Evolutionary conservation across 2,797 vertebrate species (phyloP).

Genomic region (Choloepus didactylus): DNA sequence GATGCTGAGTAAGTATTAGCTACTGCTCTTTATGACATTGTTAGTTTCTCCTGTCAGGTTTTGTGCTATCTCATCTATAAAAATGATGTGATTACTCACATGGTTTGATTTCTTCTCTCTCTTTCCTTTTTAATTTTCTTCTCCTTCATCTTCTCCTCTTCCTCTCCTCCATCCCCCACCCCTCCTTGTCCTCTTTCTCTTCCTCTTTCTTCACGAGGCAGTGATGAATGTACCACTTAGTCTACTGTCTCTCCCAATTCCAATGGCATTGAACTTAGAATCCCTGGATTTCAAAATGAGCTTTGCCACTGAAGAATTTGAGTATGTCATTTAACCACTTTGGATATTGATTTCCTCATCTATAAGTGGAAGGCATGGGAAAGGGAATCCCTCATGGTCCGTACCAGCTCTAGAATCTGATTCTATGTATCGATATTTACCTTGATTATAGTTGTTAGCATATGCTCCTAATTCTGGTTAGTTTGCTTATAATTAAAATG

Average conservation of each 20-base stretch:
- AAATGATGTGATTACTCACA: neutral
- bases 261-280: too few species aligned
- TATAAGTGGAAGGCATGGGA: neutral
- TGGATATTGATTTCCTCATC: neutral
- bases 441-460: neutral
- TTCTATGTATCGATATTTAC: neutral
- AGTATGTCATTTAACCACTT: neutral
- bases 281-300: neutral
- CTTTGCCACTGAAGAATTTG: neutral
- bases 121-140: neutral
- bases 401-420: neutral
- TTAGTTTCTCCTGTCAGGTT: fast-evolving
- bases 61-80: fast-evolving
- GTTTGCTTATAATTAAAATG: neutral
- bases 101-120: neutral
- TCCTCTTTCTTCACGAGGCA: neutral
- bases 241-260: neutral
- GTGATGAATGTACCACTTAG: neutral
- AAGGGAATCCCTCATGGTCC: neutral
- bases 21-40: too few species aligned
- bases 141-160: neutral
- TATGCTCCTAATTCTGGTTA: neutral
- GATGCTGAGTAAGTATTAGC: neutral
- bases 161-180: neutral
- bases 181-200: neutral